Evolutionary conservation across 2,888 invertebrate species (phyloP), one percentile per base, ranked within the genome.

Genomic region (Sylvicola cinctus): DNA sequence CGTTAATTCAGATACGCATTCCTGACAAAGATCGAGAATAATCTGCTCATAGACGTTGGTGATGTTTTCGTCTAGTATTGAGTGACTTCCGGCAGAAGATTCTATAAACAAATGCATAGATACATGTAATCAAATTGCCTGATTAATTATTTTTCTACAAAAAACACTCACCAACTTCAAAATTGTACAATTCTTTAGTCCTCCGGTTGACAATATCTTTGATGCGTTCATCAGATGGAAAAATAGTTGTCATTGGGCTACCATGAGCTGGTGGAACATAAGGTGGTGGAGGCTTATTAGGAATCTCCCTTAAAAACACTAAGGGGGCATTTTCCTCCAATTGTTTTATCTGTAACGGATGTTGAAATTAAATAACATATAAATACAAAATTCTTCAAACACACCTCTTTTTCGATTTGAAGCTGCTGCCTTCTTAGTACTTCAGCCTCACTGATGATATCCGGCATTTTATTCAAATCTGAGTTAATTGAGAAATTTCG

Each of bases 221-320:
- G 29, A 52, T 54, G 33, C 53, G 47, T 14, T 49, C 45, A 37
- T 50, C 49, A 2, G 51, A 47, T 34, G 53, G 52, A 41, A 51
- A 52, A 36, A 52, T 51, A 13, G 50, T 49, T n/a, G 51, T 52
- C 49, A 52, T 51, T 7, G 52, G 53, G 40, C 50, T 51, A 11
- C 52, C 51, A 38, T 51, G 51, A 2, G 58, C 52, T 2, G 74
- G 74, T 6, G 75, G 74, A 1, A 70, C 73, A 52, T 78, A 79
- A 0, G 78, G 77, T 0, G 78, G 77, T 2, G 78, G 77, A 8
- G 77, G 74, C 47, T 76, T 76, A 49, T 76, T 74, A 4, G 76
- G 75, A 40, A 76, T 74, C 52, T 74, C 73, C 31, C 75, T 49
- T 61, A 73, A 43, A 58, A 57, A 48, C 61, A 68, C 29, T 29